These are phyloP conservation scores for Metopolophium dirhodum DNA, from an alignment of 1,140 invertebrate genomes.

Conservation along the genomic window DNA sequence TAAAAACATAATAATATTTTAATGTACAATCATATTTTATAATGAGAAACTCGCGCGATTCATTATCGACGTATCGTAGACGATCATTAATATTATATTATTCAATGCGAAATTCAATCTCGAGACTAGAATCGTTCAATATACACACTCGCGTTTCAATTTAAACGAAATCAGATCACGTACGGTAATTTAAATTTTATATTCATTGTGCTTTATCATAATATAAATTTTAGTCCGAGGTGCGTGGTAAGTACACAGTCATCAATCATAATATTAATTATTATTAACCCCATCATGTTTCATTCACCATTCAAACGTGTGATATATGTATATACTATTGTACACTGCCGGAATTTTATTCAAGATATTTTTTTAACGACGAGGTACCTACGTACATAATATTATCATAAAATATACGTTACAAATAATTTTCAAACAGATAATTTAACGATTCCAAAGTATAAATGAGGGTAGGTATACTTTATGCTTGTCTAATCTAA, in stretches of 20 bases:
- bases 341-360: not conserved
- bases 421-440: not conserved
- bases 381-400: too few relatives aligned
- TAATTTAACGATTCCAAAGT: too few relatives aligned
- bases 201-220: not conserved
- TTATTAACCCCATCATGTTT: not conserved
- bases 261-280: constrained; percentile 24
- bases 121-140: not conserved
- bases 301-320: not conserved
- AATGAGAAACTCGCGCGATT: not conserved
- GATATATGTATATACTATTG: not conserved
- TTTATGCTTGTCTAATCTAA: not conserved
- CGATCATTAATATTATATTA: not conserved
- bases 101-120: not conserved
- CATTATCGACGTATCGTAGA: not conserved
- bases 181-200: constrained; percentile 5
- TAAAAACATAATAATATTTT: not conserved
- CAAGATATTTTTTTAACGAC: not conserved
- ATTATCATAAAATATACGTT: not conserved
- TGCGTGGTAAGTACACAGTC: not conserved
- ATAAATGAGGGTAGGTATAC: too few relatives aligned
- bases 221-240: not conserved
- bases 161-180: constrained; percentile 24
- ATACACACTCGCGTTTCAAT: not conserved
- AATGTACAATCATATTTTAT: constrained; percentile 33